Percentiles rank a stretch among this genome's conserved stretches.
Evolutionary conservation across 1,140 invertebrate species (phyloP).

Genomic region (Microplitis demolitor): DNA sequence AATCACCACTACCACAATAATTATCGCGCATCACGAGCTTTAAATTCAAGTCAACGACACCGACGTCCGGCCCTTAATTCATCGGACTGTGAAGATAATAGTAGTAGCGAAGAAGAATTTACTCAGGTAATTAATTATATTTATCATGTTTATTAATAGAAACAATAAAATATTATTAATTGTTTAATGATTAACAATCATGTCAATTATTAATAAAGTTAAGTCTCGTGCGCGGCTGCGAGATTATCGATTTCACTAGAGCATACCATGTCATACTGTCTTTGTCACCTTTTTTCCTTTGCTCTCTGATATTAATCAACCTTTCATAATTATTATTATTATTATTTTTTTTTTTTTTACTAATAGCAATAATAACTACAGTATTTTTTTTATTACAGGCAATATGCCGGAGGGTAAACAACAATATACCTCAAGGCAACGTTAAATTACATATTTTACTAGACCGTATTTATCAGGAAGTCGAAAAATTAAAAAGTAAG

Average conservation of each 20-base stretch:
- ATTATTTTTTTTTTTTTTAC: neutral
- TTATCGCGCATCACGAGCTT: conserved; percentile 9
- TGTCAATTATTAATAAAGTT: conserved; percentile 3
- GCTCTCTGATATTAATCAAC: no score
- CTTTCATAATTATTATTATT: neutral
- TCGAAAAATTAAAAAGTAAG: conserved; percentile 67
- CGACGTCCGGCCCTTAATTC: conserved; percentile 49
- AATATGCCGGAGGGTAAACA: conserved; percentile 49
- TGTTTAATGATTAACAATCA: neutral
- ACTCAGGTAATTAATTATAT: conserved; percentile 45
- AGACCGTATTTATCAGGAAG: conserved; percentile 64
- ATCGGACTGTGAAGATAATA: conserved; percentile 62
- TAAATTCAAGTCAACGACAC: conserved; percentile 47
- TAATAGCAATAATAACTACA: neutral
- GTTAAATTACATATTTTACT: conserved; percentile 60
- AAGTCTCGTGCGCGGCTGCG: conserved; percentile 23
- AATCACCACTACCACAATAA: conserved; percentile 9
- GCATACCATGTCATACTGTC: neutral
- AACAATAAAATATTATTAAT: neutral
- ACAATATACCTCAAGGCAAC: conserved; percentile 49
- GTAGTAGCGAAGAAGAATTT: conserved; percentile 60
- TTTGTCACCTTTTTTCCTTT: neutral
- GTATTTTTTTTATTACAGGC: conserved; percentile 41
- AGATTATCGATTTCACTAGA: conserved; percentile 20
- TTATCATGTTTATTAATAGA: neutral